Evolutionary conservation across 2,888 invertebrate genomes (phyloP), one percentile per base, ranked within the genome.

Genomic region (Zele albiditarsus): DNA sequence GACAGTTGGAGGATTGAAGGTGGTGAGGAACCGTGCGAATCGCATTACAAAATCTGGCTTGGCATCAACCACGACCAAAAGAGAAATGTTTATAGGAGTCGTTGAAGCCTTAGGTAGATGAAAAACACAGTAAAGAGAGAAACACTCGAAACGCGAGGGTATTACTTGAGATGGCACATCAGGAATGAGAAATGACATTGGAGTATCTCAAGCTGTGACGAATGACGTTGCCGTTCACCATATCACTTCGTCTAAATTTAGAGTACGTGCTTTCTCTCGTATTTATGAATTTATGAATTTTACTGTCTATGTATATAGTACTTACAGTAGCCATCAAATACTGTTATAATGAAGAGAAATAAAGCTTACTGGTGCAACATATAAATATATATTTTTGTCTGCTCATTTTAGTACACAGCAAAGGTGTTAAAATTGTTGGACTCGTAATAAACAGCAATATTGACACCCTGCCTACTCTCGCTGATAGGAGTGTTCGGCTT

Each of bases 41-140:
- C 74, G 62, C 75, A 67, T 78, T 78, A 75, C 58, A 73, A 77
- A 78, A 79, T 75, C 69, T 69, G 58, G 63, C 77, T 63, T 49
- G 60, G 67, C 38, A 63, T 73, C 31, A 66, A 70, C 63, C 14
- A 57, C 60, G 27, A 49, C 53, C 71, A 33, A 65, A 62, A 71
- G 75, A 53, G 46, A 49, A 69, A 74, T 16, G 28, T 28, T 38
- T 42, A 14, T 28, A 46, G 33, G 12, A 69, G 68, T n/a, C 42
- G 46, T 46, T 60, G 49, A 49, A 62, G 38, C 65, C 28, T 57
- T 27, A 31, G 20, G 42, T 60, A 20, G 66, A 49, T 66, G 49
- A 62, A 60, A 76, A 73, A 53, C 46, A 70, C 31, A 68, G 31
- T 38, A 25, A 28, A 66, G 20, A 27, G 33, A 57, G 38, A 70